Conservation (phyloP, 2,113 vertebrate genomes). For the Thalassarche chlororhynchos region DNA sequence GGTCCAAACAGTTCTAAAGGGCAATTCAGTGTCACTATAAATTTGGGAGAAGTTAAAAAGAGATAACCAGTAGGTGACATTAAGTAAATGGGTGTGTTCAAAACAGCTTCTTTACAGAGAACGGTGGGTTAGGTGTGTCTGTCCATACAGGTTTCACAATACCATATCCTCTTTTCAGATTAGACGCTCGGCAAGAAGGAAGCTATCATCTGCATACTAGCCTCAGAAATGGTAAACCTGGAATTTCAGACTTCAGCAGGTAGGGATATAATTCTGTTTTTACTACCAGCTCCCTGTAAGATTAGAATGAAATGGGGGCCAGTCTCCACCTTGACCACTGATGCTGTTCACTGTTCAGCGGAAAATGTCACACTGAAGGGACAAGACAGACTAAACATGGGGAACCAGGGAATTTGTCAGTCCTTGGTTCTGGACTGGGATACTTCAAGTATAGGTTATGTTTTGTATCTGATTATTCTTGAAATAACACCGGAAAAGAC, state of each 20-base stretch:
- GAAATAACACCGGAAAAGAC: not conserved
- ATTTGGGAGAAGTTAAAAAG: not conserved
- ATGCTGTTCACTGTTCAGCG: not conserved
- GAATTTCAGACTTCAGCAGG: not conserved
- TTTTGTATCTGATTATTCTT: not conserved
- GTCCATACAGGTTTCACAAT: not conserved
- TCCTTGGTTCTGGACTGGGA: not conserved
- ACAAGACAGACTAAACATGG: not conserved
- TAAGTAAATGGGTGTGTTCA: not conserved
- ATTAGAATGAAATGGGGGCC: not conserved
- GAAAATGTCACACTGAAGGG: not conserved
- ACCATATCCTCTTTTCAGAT: not conserved
- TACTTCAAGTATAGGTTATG: not conserved
- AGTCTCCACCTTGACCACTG: not conserved
- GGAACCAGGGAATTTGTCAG: not conserved
- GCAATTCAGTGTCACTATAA: not conserved
- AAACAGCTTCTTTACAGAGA: not conserved
- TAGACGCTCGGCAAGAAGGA: not conserved
- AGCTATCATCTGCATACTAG: not conserved
- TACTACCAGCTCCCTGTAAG: not conserved
- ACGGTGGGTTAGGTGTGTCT: not conserved
- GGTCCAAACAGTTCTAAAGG: not conserved
- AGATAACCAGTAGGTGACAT: not conserved
- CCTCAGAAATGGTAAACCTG: not conserved
- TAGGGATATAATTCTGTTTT: not conserved